Evolutionary conservation across 1,140 invertebrate species (phyloP).

Genomic region (Microplitis mediator): DNA sequence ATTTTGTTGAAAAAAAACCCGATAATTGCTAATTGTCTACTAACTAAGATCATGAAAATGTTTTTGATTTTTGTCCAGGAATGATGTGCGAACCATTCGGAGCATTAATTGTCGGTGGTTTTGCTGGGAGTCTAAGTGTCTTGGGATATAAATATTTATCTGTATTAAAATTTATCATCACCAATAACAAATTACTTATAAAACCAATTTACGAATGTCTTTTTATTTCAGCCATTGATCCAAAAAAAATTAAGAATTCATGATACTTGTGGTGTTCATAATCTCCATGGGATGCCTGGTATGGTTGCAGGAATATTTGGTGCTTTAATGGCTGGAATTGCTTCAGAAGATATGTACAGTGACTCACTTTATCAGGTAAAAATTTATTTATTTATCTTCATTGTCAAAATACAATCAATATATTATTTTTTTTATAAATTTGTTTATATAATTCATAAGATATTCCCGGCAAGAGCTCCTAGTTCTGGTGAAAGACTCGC

Average conservation of each 20-base stretch:
- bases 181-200: neutral
- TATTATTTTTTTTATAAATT: neutral
- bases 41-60: neutral
- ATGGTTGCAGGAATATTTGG: constrained; percentile 82
- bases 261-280: constrained; percentile 95
- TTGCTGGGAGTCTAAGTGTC: constrained; percentile 83
- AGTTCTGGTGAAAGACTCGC: constrained; percentile 40
- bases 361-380: constrained; percentile 65
- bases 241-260: constrained; percentile 74
- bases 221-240: constrained; percentile 71
- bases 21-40: no score
- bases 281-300: constrained; percentile 95
- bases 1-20: no score
- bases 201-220: neutral
- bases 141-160: constrained; percentile 84
- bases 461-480: constrained; percentile 55
- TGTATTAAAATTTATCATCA: constrained; percentile 64
- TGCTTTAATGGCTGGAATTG: constrained; percentile 76
- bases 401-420: no score
- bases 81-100: constrained; percentile 86
- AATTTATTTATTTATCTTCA: neutral
- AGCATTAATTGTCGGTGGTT: constrained; percentile 80
- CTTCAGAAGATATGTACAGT: constrained; percentile 66
- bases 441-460: constrained; percentile 32
- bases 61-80: constrained; percentile 35